Percentiles rank a stretch among this genome's conserved stretches.
These are phyloP conservation scores for Excalfactoria chinensis DNA, from an alignment of 2,113 vertebrate species.

Conservation along the genomic window DNA sequence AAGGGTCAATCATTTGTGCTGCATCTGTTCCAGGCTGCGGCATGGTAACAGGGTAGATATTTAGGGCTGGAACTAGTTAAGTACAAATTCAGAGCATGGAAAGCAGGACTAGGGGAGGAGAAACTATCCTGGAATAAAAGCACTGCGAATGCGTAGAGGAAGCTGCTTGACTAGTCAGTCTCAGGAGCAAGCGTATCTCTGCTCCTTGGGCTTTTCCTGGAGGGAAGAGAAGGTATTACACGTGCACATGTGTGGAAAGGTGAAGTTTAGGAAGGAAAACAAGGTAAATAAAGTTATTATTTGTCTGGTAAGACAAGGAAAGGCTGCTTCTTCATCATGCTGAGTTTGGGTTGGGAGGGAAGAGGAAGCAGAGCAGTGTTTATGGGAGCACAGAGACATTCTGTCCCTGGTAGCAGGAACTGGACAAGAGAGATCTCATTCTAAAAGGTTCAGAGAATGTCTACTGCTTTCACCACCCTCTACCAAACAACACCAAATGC, in stretches of 20 bases:
- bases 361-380: neutral
- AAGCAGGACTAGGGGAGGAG: neutral
- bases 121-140: neutral
- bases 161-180: neutral
- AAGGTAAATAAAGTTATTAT: neutral
- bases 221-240: neutral
- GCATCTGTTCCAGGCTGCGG: conserved; percentile 11
- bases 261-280: neutral
- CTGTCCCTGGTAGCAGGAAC: neutral
- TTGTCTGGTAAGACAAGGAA: neutral
- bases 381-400: neutral
- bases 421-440: neutral
- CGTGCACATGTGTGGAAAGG: neutral
- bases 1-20: conserved; percentile 26
- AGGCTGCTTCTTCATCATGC: neutral
- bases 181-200: neutral
- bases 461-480: neutral
- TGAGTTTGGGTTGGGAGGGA: neutral
- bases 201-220: neutral
- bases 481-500: neutral
- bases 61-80: conserved; percentile 41
- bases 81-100: neutral
- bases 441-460: neutral
- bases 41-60: neutral
- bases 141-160: neutral